phyloP scores from a whole-genome alignment of 2,797 vertebrate species.

The Thalassophryne amazonica region DNA sequence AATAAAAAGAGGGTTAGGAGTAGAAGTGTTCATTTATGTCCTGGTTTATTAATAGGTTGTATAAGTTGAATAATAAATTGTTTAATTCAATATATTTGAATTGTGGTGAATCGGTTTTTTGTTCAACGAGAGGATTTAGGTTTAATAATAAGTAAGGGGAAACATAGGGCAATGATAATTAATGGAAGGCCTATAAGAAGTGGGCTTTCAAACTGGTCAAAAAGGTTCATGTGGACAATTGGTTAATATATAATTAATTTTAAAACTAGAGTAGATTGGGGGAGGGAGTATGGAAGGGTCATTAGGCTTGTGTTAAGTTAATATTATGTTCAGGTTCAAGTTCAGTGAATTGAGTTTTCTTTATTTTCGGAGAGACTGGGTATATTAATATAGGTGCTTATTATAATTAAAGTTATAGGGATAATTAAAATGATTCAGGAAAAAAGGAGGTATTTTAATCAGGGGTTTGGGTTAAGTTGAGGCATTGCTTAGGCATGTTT shows the following conservation, averaged over 20 bases:
- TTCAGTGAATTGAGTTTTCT: neutral
- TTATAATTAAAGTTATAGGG: rapidly evolving
- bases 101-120: rapidly evolving
- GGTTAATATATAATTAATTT: no score
- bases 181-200: rapidly evolving
- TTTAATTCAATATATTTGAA: constrained; percentile 9
- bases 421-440: constrained; percentile 7
- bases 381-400: neutral
- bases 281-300: no score
- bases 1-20: neutral
- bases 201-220: constrained; percentile 48
- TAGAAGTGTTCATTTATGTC: constrained; percentile 24
- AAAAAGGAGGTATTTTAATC: rapidly evolving
- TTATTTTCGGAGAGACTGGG: rapidly evolving
- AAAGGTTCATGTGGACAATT: no score
- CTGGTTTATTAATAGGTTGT: rapidly evolving
- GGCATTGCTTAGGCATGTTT: no score
- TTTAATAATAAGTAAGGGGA: rapidly evolving
- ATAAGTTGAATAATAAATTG: constrained; percentile 5
- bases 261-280: no score
- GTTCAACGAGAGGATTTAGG: rapidly evolving
- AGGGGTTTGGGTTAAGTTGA: no score
- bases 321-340: constrained; percentile 49
- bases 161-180: rapidly evolving
- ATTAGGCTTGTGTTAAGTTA: no score